These are phyloP conservation scores for Emys orbicularis DNA, from an alignment of 2,797 vertebrate species.

Conservation along the genomic window DNA sequence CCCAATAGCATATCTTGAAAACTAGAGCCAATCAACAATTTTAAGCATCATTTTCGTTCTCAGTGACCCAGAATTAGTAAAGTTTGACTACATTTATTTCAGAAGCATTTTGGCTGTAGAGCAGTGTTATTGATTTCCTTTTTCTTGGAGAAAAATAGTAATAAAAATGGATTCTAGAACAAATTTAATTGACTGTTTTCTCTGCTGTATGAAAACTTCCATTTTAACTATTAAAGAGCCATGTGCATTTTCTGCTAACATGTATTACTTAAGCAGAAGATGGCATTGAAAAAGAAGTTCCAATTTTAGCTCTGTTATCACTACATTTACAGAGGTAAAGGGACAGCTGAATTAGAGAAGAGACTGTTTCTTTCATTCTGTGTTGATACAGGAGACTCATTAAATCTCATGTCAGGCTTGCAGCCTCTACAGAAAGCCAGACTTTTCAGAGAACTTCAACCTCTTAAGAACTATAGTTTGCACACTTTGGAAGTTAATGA, in stretches of 20 bases:
- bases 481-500: conserved; percentile 51
- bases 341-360: conserved; percentile 21
- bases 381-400: conserved; percentile 41
- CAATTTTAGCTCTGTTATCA: not conserved
- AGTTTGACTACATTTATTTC: too few species aligned
- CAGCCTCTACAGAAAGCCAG: conserved; percentile 49
- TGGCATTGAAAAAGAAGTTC: not conserved
- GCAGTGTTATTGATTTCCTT: conserved; percentile 1
- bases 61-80: too few species aligned
- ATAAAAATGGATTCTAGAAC: conserved; percentile 34
- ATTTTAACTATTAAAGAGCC: conserved; percentile 23
- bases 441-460: conserved; percentile 40
- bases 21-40: too few species aligned
- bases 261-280: not conserved
- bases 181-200: not conserved
- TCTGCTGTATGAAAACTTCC: not conserved
- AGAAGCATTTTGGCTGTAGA: too few species aligned
- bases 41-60: too few species aligned
- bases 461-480: conserved; percentile 14
- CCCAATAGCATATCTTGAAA: too few species aligned
- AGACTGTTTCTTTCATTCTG: conserved; percentile 17
- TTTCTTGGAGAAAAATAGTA: conserved; percentile 36
- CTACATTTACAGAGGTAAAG: conserved; percentile 7
- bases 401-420: conserved; percentile 38
- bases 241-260: not conserved